Evolutionary conservation across 2,113 vertebrate genomes (phyloP).

Genomic region (Catharus minimus): DNA sequence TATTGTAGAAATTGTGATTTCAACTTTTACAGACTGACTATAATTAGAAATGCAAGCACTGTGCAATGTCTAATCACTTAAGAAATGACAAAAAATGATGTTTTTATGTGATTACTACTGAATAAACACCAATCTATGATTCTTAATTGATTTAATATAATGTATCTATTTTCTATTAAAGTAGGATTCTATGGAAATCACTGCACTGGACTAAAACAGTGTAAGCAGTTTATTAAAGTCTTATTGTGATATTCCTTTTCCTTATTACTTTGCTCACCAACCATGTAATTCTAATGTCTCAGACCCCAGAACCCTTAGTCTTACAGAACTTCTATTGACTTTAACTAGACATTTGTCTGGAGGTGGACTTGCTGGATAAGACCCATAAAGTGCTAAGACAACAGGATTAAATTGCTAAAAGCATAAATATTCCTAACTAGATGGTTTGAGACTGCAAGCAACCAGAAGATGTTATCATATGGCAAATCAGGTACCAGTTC

Average conservation of each 20-base stretch:
- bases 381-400: not conserved
- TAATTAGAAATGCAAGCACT: constrained; percentile 60
- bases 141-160: constrained; percentile 48
- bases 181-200: not conserved
- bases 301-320: not conserved
- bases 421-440: not conserved
- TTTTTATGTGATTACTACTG: constrained; percentile 27
- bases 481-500: not conserved
- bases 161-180: constrained; percentile 10
- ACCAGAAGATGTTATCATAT: not conserved
- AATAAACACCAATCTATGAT: constrained; percentile 33
- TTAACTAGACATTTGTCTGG: not conserved
- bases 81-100: constrained; percentile 49
- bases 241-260: constrained; percentile 25
- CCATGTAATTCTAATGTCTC: constrained; percentile 23
- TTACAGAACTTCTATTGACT: not conserved
- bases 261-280: constrained; percentile 12
- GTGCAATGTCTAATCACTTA: constrained; percentile 7
- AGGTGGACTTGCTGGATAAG: not conserved
- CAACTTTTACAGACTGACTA: constrained; percentile 33
- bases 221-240: constrained; percentile 22
- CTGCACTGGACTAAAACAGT: not conserved
- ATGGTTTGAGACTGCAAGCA: not conserved
- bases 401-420: constrained; percentile 4
- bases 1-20: not conserved